Base-by-base conservation (phyloP, 2,113 vertebrate genomes). In the Gobiocypris rarus region DNA sequence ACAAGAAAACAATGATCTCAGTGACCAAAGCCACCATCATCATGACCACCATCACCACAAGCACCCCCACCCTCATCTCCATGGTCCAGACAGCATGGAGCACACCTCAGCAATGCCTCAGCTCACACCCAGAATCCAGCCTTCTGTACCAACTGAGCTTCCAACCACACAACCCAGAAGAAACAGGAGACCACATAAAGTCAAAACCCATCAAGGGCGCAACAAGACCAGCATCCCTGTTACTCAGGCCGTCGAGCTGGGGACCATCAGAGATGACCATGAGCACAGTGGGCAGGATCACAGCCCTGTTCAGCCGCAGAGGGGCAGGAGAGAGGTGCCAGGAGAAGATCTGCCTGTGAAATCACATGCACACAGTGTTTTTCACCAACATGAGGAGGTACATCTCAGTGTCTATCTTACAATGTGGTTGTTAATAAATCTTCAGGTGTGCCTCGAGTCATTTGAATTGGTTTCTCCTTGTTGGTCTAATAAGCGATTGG, bases 341-440 rank as follows among this genome's bases (percentile, higher is more conserved):
- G 91, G 61, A 11, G 84, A 2, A 2, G 8, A 17, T 11, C 67
- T 90, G 0, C 85, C 77, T 6, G 0, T 67, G 5, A 59, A 84
- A 0, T 83, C 34, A 10, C 75, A 54, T 22, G 63, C 9, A 31
- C 91, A 93, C 78, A 87, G 88, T 63, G 1, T 80, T 26, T 13
- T 38, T 15, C 93, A 95, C 65, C 93, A 93, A 77, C 94, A 94
- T 1, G 93, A 94, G 14, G 91, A 93, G 94, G 94, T 95, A 91
- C 41, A 82, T 71, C 24, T 34, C 5, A 22, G 54, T 31, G 1
- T 63, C 41, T 28, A n/a, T 45, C 31, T 8, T 28, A 6, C 0
- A 19, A 48, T 17, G 1, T 24, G 5, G 5, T 45, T 48, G 1
- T 76, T 26, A 48, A 41, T 45, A 19, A 74, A 75, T 17, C n/a